Evolutionary conservation across 2,888 invertebrate genomes (phyloP).

Genomic region (Cremastinae sp.): DNA sequence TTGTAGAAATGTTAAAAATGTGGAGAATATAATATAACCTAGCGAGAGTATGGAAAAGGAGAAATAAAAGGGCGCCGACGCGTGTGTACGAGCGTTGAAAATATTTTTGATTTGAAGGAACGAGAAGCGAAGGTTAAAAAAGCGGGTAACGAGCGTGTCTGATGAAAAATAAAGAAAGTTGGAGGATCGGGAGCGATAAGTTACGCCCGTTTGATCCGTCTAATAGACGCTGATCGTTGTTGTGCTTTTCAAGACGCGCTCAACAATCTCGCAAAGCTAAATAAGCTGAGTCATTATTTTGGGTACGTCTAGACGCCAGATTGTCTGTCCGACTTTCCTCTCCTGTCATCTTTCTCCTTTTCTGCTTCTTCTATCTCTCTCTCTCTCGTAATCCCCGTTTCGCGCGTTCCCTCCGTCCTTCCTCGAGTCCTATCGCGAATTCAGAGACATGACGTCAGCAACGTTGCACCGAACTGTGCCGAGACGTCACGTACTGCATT

Average conservation of each 20-base stretch:
- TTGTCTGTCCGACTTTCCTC: conserved; percentile 74
- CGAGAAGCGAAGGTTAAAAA: too few species aligned
- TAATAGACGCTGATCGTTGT: conserved; percentile 45
- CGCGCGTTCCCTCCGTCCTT: conserved; percentile 56
- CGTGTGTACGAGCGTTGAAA: too few species aligned
- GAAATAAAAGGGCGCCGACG: too few species aligned
- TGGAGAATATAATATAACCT: too few species aligned
- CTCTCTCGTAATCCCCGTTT: conserved; percentile 38
- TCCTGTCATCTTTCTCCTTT: conserved; percentile 65
- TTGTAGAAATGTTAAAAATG: too few species aligned
- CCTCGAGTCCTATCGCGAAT: conserved; percentile 67
- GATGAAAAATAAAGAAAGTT: not conserved
- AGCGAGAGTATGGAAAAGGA: too few species aligned
- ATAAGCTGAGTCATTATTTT: conserved; percentile 76
- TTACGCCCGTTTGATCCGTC: conserved; percentile 27
- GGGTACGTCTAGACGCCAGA: conserved; percentile 79
- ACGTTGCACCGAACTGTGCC: conserved; percentile 65
- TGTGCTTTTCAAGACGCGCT: conserved; percentile 41
- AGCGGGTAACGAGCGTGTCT: too few species aligned
- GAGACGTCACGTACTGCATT: conserved; percentile 42
- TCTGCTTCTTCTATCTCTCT: conserved; percentile 57
- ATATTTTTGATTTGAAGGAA: too few species aligned
- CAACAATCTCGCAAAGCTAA: conserved; percentile 47
- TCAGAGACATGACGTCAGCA: conserved; percentile 75
- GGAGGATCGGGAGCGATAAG: conserved; percentile 17